Conservation (phyloP, 2,113 vertebrate species). For the Chaetodon auriga region DNA sequence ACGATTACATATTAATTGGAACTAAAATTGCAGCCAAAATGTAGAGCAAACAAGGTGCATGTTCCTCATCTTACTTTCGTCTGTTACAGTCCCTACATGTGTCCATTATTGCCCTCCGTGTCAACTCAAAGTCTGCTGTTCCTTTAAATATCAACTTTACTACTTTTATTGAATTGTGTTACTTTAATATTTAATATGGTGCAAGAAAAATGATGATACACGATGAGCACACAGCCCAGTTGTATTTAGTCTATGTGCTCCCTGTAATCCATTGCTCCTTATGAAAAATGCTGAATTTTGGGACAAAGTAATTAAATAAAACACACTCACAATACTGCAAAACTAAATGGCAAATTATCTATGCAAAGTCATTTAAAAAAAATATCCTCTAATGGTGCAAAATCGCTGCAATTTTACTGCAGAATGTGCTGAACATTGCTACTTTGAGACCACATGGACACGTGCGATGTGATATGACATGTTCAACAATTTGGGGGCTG, state of each 20-base stretch:
- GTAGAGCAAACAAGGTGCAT: background rate
- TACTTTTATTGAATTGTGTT: background rate
- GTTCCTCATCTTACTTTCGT: background rate
- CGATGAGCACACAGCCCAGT: background rate
- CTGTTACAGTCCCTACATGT: background rate
- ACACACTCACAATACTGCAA: conserved; percentile 14
- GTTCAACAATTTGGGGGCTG: conserved; percentile 8
- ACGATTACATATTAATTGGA: background rate
- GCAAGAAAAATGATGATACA: background rate
- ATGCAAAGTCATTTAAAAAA: conserved; percentile 68
- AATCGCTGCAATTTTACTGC: conserved; percentile 43
- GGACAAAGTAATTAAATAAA: conserved; percentile 12
- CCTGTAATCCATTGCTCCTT: conserved; percentile 7
- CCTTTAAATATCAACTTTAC: conserved; percentile 25
- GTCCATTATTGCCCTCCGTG: background rate
- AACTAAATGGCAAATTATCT: conserved; percentile 66
- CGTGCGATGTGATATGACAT: conserved; percentile 19
- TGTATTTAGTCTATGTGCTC: conserved; percentile 3
- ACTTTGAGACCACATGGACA: conserved; percentile 10
- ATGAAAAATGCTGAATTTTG: conserved; percentile 25
- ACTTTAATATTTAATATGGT: conserved; percentile 16
- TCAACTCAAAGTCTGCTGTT: conserved; percentile 20
- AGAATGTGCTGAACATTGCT: conserved; percentile 35
- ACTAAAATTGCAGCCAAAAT: background rate
- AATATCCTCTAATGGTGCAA: conserved; percentile 52